phyloP scores from a whole-genome alignment of 2,113 vertebrate species.

The Mystacornis crossleyi region DNA sequence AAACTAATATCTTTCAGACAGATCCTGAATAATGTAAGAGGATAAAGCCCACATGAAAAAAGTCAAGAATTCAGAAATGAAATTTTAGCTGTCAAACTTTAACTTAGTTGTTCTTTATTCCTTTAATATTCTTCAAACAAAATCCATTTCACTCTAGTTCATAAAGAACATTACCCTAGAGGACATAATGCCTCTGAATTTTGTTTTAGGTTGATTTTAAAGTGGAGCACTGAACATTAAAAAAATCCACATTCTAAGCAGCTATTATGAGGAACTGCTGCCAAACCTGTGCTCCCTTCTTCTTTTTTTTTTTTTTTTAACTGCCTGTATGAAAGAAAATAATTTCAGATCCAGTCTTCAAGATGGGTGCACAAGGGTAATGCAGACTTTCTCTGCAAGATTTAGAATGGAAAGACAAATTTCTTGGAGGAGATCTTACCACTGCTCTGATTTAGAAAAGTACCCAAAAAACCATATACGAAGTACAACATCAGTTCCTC shows the following conservation, averaged over 20 bases:
- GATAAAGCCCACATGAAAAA: conserved; percentile 73
- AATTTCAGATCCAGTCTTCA: not conserved
- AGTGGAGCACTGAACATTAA: conserved; percentile 32
- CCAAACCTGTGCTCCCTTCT: not conserved
- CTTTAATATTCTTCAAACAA: conserved; percentile 73
- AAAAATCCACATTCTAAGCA: conserved; percentile 11
- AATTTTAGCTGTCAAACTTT: conserved; percentile 77
- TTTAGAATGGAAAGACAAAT: not conserved
- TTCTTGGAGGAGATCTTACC: not conserved
- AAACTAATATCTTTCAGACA: conserved; percentile 80
- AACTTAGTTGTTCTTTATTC: conserved; percentile 75
- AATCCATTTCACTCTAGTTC: conserved; percentile 62
- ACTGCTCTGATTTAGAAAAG: not conserved
- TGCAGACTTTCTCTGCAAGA: not conserved
- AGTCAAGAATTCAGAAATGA: conserved; percentile 69
- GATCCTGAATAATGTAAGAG: conserved; percentile 82
- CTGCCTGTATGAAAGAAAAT: not conserved
- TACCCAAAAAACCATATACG: not conserved
- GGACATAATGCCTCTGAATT: conserved; percentile 43
- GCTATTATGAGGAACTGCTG: not conserved
- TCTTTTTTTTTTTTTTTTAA: not conserved
- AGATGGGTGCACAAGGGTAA: not conserved
- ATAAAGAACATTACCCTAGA: conserved; percentile 68
- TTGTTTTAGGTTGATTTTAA: conserved; percentile 57
- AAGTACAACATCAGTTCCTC: not conserved